phyloP scores from a whole-genome alignment of 2,888 invertebrate genomes.

The Epinotia brunnichana region DNA sequence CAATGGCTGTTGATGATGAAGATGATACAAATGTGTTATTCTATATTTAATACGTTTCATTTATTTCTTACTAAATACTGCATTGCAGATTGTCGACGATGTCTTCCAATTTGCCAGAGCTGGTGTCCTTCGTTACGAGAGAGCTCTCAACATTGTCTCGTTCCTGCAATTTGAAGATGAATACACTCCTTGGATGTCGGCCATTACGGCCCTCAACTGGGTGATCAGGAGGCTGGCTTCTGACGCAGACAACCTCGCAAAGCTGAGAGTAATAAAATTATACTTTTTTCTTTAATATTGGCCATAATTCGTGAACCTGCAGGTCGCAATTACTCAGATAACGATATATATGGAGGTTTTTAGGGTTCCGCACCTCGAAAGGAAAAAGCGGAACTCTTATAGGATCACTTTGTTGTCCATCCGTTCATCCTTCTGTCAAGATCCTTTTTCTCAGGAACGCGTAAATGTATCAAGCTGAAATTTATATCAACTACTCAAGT shows the following conservation, averaged over 20 bases:
- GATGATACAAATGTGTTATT: too few species aligned
- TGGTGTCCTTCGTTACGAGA: conserved; percentile 67
- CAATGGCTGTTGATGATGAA: too few species aligned
- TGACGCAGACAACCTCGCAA: conserved; percentile 48
- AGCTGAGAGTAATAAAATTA: conserved; percentile 48
- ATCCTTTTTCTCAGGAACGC: too few species aligned
- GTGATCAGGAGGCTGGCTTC: conserved; percentile 56
- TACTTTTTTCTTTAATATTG: background rate
- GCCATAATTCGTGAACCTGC: too few species aligned
- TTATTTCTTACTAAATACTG: background rate
- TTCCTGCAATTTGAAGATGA: conserved; percentile 79
- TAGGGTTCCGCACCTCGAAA: too few species aligned
- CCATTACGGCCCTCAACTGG: conserved; percentile 65
- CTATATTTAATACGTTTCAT: background rate
- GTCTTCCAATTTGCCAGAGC: conserved; percentile 76
- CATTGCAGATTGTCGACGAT: conserved; percentile 78
- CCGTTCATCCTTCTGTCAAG: too few species aligned
- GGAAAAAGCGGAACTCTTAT: too few species aligned
- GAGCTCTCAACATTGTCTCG: conserved; percentile 75
- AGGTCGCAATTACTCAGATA: too few species aligned
- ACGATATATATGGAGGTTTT: too few species aligned
- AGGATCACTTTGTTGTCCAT: too few species aligned
- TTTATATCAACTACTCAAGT: too few species aligned
- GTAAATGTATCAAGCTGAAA: too few species aligned
- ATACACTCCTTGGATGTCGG: conserved; percentile 85